Base-by-base conservation (phyloP, 1,140 invertebrate species). In the Oppia nitens region DNA sequence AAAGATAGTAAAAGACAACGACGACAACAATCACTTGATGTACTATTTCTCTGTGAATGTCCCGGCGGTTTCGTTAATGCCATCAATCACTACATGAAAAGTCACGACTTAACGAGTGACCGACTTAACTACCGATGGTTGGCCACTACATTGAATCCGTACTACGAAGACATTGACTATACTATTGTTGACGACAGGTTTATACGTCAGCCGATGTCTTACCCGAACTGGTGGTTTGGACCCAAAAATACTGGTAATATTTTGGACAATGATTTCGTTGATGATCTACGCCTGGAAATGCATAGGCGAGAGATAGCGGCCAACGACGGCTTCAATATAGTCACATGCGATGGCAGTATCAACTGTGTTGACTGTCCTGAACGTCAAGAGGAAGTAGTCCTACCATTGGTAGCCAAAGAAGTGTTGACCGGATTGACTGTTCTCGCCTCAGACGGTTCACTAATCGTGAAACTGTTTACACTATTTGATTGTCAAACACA, bases 391-490 rank as follows among this genome's bases (percentile, higher is more conserved):
- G 72, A 69, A 29, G 71, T 78, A 0, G 85, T 93, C 0, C 77
- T 81, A 25, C 76, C 76, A 11, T 72, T 97, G 0, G 82, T 91
- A 65, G 84, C 81, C 66, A 86, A 84, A 69, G 91, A 96, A 76
- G 78, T 80, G 2, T 70, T 88, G 0, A 77, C 82, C 21, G 85
- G 84, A 17, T 67, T 93, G 12, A 74, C 76, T 59, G 71, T 86
- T 21, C 71, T 95, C n/a, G 69, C 74, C n/a, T 56, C 69, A 55
- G 81, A 80, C 57, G 91, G 91, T 2, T 80, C 73, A 62, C 81
- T 94, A 59, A 74, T 97, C 0, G 67, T 95, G n/a, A 97, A 97
- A 75, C 79, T 91, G 64, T 96, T 97, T 67, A 96, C 91, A 1
- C 77, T 84, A 50, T 94, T 89, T 69, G 89, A 95, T 69, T 78